Conservation (phyloP, 2,888 invertebrate species). For the Heteromurus nitidus region DNA sequence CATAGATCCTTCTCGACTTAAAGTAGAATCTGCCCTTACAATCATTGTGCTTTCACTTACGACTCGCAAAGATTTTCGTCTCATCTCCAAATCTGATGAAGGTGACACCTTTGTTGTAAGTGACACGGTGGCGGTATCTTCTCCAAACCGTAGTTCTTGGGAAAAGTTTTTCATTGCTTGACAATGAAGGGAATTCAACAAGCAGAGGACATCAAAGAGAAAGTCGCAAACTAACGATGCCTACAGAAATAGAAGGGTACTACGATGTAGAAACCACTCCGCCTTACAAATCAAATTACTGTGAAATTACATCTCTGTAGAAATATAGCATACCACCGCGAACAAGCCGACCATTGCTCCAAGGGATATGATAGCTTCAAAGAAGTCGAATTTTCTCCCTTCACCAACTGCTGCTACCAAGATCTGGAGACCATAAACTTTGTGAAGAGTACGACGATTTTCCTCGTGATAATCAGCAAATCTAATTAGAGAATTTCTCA, state of each 20-base stretch:
- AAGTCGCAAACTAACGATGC: constrained; percentile 77
- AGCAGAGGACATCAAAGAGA: constrained; percentile 74
- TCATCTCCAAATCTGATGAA: background rate
- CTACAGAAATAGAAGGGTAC: constrained; percentile 74
- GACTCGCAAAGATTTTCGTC: background rate
- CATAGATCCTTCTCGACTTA: background rate
- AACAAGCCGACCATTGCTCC: constrained; percentile 78
- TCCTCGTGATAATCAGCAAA: constrained; percentile 76
- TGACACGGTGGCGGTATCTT: background rate
- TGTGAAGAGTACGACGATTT: constrained; percentile 75
- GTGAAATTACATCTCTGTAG: no score
- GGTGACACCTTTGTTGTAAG: background rate
- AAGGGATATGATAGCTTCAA: constrained; percentile 77
- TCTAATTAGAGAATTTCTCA: constrained; percentile 62
- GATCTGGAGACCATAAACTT: constrained; percentile 77
- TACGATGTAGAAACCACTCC: no score
- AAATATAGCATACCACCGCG: constrained; percentile 75
- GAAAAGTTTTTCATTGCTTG: constrained; percentile 51
- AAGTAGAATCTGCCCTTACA: background rate
- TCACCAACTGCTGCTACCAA: constrained; percentile 76
- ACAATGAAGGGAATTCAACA: constrained; percentile 58
- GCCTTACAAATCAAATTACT: no score
- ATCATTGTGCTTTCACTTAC: no score
- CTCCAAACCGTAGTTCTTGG: constrained; percentile 47
- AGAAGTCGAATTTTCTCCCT: constrained; percentile 77